Conservation (phyloP, 2,888 invertebrate species). For the Phortica magna region DNA sequence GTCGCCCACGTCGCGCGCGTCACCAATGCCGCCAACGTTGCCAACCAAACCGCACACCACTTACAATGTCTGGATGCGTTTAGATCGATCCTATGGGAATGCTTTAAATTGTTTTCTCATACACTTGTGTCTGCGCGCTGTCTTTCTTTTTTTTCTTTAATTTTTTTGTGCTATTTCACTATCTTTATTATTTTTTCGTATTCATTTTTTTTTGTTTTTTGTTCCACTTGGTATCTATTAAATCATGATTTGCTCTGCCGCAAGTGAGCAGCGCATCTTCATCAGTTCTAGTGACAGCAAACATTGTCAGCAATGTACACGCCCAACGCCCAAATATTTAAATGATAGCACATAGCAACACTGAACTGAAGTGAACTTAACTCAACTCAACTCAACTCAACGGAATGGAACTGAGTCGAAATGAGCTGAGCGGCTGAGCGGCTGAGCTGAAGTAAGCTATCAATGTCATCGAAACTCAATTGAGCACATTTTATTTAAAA, state of each 20-base stretch:
- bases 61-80: not conserved
- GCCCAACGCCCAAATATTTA: no score
- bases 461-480: constrained; percentile 34
- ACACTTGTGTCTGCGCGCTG: not conserved
- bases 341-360: no score
- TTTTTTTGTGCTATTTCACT: constrained; percentile 1
- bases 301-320: no score
- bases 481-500: not conserved
- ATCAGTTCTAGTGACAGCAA: not conserved
- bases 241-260: constrained; percentile 64
- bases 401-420: no score
- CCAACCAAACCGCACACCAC: not conserved
- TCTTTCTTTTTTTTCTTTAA: not conserved
- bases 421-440: no score
- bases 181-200: not conserved
- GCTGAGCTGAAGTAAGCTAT: not conserved
- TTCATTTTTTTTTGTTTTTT: not conserved
- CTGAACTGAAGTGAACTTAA: no score
- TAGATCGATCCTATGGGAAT: constrained; percentile 65
- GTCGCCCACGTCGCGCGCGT: not conserved
- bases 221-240: constrained; percentile 57
- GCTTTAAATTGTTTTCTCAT: constrained; percentile 52
- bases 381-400: no score
- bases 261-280: not conserved
- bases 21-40: not conserved